Evolutionary conservation across 1,140 invertebrate genomes (phyloP).

Genomic region (Ceratina japonica): DNA sequence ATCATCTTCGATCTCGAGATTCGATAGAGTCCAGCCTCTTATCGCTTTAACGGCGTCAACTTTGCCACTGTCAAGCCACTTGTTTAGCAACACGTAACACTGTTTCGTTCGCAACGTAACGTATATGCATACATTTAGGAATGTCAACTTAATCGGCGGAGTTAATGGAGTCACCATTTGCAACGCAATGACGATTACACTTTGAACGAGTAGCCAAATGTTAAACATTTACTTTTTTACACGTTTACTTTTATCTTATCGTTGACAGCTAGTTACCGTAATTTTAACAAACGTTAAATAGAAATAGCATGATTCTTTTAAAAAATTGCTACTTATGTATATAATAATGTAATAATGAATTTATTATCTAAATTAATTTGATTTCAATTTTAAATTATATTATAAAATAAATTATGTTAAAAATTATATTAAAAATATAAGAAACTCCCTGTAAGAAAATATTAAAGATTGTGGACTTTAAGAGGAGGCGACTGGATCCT

Average conservation of each 20-base stretch:
- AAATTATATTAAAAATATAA: too few species aligned
- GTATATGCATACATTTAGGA: constrained; percentile 34
- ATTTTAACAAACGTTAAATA: too few species aligned
- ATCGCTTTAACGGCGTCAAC: constrained; percentile 39
- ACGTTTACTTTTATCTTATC: neutral
- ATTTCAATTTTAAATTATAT: too few species aligned
- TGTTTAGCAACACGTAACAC: neutral
- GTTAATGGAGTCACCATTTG: constrained; percentile 48
- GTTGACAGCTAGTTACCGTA: too few species aligned
- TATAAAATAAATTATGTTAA: too few species aligned
- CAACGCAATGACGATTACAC: constrained; percentile 14
- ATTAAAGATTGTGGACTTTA: too few species aligned
- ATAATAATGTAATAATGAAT: too few species aligned
- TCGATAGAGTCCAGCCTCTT: neutral
- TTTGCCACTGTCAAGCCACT: constrained; percentile 53
- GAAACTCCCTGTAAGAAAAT: too few species aligned
- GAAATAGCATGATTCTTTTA: too few species aligned
- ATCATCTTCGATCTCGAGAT: neutral
- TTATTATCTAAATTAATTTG: too few species aligned
- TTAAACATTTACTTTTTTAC: neutral
- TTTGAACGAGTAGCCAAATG: neutral
- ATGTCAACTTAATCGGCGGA: constrained; percentile 39
- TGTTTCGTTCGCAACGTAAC: constrained; percentile 3
- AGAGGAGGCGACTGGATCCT: too few species aligned
- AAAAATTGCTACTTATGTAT: too few species aligned